Evolutionary conservation across 1,140 invertebrate species (phyloP), one percentile per base, ranked within the genome.

Genomic region (Apis cerana): DNA sequence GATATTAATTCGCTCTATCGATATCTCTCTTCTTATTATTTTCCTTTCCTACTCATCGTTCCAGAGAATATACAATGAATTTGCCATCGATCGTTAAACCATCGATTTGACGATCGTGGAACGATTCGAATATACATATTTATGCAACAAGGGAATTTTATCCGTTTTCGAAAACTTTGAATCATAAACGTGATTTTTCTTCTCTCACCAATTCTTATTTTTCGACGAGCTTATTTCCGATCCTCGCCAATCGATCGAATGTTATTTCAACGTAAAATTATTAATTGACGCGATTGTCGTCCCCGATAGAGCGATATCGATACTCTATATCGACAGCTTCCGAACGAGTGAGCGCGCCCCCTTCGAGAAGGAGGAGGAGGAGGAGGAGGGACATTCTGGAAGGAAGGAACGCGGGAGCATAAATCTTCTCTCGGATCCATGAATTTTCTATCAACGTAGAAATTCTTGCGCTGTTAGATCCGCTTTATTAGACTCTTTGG

Each of bases 1-100:
- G 62, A 70, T 71, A 88, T 85, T 79, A 84, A 83, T 85, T 85
- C 82, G 74, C 67, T 50, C 33, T 33, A 54, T 23, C 67, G 54
- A 78, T 65, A 62, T 82, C 52, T 79, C 62, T 75, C 75, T 56
- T 61, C 27, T 54, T 80, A 27, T 27, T 27, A n/a, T 33, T 2
- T 33, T 33, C 2, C 27, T 33, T 33, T 1, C 27, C 27, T 33
- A 2, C 33, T 33, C 33, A 33, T 33, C 33, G 27, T 27, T 27
- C 27, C 27, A n/a, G n/a, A n/a, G n/a, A n/a, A n/a, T n/a, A n/a
- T n/a, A n/a, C n/a, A n/a, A n/a, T n/a, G n/a, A n/a, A n/a, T n/a
- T n/a, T n/a, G n/a, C n/a, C n/a, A n/a, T n/a, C n/a, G n/a, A n/a
- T n/a, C n/a, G n/a, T n/a, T n/a, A n/a, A n/a, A n/a, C n/a, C n/a